These are phyloP conservation scores for Pelodytes ibericus DNA, from an alignment of 2,797 vertebrate genomes.

Conservation along the genomic window DNA sequence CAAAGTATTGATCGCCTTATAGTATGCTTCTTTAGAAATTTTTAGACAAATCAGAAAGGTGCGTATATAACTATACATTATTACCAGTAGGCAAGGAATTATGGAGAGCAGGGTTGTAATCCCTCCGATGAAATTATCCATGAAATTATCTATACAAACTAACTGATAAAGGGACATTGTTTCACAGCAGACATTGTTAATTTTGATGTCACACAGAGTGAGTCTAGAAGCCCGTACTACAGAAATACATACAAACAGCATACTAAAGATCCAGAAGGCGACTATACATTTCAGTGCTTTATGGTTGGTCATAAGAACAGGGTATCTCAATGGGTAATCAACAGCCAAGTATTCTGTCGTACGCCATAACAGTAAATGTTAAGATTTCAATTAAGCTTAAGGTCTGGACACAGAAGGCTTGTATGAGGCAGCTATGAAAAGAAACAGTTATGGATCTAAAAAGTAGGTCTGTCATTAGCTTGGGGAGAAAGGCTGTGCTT, in stretches of 20 bases:
- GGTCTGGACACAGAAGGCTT: neutral
- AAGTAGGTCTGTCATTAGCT: constrained; percentile 8
- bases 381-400: neutral
- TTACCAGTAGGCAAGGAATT: neutral
- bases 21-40: neutral
- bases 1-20: neutral
- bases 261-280: neutral
- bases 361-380: constrained; percentile 24
- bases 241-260: neutral
- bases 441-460: neutral
- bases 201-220: neutral
- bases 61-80: neutral
- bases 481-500: neutral
- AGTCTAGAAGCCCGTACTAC: neutral
- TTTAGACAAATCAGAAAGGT: neutral
- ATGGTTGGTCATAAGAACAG: constrained; percentile 28
- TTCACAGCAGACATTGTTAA: constrained; percentile 26
- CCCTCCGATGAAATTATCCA: neutral
- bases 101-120: neutral
- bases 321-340: constrained; percentile 15
- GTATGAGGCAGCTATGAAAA: neutral
- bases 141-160: neutral
- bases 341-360: constrained; percentile 34
- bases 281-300: neutral
- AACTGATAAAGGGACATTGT: neutral